phyloP scores from a whole-genome alignment of 2,113 vertebrate species.

The Rhagologus leucostigma region DNA sequence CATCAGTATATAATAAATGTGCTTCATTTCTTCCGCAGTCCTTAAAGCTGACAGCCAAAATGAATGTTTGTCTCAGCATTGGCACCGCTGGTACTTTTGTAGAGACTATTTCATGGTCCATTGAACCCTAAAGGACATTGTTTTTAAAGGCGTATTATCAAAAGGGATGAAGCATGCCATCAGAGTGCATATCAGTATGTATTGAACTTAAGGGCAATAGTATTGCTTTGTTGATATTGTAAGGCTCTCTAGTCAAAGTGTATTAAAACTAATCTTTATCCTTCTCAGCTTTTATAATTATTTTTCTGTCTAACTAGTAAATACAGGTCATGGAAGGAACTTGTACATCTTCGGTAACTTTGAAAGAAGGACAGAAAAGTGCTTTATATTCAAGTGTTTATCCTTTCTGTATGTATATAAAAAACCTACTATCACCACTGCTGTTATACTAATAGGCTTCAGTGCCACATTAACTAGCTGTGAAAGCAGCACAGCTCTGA shows the following conservation, averaged over 20 bases:
- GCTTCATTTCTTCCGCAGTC: slow-evolving; percentile 72
- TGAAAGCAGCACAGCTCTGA: neutral
- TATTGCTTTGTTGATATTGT: neutral
- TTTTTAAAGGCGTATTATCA: slow-evolving; percentile 76
- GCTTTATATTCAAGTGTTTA: neutral
- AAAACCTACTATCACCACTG: neutral
- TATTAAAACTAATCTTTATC: neutral
- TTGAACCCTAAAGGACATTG: slow-evolving; percentile 81
- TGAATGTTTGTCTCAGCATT: slow-evolving; percentile 70
- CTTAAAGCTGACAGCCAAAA: slow-evolving; percentile 76
- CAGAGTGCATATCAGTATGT: slow-evolving; percentile 24
- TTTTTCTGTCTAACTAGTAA: neutral
- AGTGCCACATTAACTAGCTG: neutral
- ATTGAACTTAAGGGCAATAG: slow-evolving; percentile 41
- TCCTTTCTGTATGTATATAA: neutral
- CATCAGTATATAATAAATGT: slow-evolving; percentile 76
- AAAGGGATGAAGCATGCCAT: slow-evolving; percentile 57
- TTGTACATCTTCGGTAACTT: neutral
- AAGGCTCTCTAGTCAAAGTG: slow-evolving; percentile 5
- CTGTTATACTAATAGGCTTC: neutral
- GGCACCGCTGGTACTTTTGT: slow-evolving; percentile 62
- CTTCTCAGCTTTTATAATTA: neutral
- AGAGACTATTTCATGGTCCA: slow-evolving; percentile 81
- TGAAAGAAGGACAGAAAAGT: neutral
- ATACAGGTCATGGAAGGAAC: neutral